Evolutionary conservation across 2,888 invertebrate genomes (phyloP).

Genomic region (Tipula lateralis): DNA sequence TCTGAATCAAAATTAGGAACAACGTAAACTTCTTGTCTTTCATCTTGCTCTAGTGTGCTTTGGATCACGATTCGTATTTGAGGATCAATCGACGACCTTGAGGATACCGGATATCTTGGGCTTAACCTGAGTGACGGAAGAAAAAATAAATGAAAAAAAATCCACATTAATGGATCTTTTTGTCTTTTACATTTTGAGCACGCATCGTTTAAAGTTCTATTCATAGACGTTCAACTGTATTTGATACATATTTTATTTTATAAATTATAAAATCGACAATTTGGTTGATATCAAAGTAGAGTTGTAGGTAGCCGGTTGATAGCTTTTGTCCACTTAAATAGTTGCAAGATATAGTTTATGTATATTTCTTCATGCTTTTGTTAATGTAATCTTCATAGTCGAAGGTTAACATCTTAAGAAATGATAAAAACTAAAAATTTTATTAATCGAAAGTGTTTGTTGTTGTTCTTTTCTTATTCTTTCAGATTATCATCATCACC

Average conservation of each 20-base stretch:
- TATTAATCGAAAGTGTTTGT: conserved; percentile 28
- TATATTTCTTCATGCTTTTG: background rate
- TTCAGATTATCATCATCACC: background rate
- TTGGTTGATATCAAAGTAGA: background rate
- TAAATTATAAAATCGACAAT: background rate
- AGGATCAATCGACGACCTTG: too few species aligned
- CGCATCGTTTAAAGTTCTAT: too few species aligned
- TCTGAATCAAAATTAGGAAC: too few species aligned
- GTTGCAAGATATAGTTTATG: background rate
- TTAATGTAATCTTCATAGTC: background rate
- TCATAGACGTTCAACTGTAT: background rate
- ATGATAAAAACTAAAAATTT: background rate
- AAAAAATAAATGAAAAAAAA: too few species aligned
- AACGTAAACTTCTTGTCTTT: too few species aligned
- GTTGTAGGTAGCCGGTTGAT: background rate
- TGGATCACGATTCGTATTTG: too few species aligned
- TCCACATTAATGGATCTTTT: too few species aligned
- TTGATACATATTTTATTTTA: background rate
- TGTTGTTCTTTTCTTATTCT: conserved; percentile 20
- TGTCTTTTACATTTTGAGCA: too few species aligned
- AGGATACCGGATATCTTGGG: too few species aligned
- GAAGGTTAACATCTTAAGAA: conserved; percentile 25
- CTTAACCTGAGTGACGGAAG: too few species aligned
- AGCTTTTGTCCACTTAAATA: background rate
- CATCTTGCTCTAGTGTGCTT: too few species aligned